A percentile compares a stretch with the other conserved stretches of the same genome.
Evolutionary conservation across 2,797 vertebrate genomes (phyloP).

Genomic region (Lepilemur ruficaudatus): DNA sequence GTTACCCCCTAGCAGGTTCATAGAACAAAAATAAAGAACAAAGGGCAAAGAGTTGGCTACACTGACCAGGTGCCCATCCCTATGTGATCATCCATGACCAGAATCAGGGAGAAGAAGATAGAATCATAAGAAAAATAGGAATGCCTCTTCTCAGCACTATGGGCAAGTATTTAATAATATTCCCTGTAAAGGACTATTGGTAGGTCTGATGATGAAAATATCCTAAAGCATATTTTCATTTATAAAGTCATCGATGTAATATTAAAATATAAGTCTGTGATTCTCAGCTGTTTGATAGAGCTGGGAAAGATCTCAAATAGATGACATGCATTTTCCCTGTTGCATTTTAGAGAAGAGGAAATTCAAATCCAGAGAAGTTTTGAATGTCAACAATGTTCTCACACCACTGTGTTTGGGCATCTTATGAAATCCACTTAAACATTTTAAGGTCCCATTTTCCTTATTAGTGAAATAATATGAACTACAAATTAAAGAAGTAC

Average conservation of each 20-base stretch:
- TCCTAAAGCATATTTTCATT: background rate
- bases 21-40: background rate
- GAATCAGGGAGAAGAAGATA: background rate
- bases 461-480: background rate
- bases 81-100: background rate
- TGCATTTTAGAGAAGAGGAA: background rate
- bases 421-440: background rate
- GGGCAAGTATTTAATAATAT: background rate
- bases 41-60: background rate
- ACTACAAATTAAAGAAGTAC: background rate
- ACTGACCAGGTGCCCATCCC: background rate
- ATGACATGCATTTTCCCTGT: background rate
- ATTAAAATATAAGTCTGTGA: background rate
- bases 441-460: background rate
- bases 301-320: background rate
- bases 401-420: background rate
- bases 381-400: background rate
- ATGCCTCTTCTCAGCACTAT: background rate
- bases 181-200: background rate
- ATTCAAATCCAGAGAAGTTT: background rate
- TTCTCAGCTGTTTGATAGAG: background rate
- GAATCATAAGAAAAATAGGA: background rate
- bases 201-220: background rate
- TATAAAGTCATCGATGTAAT: background rate
- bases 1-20: background rate